Evolutionary conservation across 2,888 invertebrate genomes (phyloP).

Genomic region (Galeruca laticollis): DNA sequence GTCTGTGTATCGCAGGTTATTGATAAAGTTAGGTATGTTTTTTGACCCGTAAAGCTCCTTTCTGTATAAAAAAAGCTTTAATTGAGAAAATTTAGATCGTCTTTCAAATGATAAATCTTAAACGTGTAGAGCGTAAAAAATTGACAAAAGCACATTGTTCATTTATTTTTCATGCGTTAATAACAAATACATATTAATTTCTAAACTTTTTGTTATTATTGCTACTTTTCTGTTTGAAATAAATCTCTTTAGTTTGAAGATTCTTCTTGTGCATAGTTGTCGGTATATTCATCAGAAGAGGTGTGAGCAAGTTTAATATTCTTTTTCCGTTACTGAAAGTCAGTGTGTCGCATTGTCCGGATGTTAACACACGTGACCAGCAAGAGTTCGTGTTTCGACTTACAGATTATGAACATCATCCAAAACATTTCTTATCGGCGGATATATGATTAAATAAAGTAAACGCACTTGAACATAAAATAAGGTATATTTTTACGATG

Average conservation of each 20-base stretch:
- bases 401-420: constrained; percentile 43
- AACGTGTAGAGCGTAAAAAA: too few relatives aligned
- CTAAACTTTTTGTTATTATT: background rate
- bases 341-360: constrained; percentile 65
- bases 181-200: too few relatives aligned
- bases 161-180: too few relatives aligned
- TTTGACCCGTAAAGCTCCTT: too few relatives aligned
- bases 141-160: too few relatives aligned
- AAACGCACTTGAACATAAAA: constrained; percentile 2
- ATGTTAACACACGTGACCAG: constrained; percentile 64
- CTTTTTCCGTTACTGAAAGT: constrained; percentile 65
- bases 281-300: constrained; percentile 43
- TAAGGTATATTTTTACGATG: background rate
- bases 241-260: background rate
- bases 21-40: too few relatives aligned
- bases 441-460: constrained; percentile 39
- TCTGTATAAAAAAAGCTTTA: too few relatives aligned
- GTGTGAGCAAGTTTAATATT: constrained; percentile 49
- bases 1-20: too few relatives aligned
- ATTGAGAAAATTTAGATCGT: too few relatives aligned
- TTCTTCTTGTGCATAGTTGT: constrained; percentile 39
- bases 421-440: constrained; percentile 49
- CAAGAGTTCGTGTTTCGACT: constrained; percentile 62
- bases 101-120: too few relatives aligned
- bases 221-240: background rate